These are phyloP conservation scores for Chromis chromis DNA, from an alignment of 2,797 vertebrate genomes.

Conservation along the genomic window DNA sequence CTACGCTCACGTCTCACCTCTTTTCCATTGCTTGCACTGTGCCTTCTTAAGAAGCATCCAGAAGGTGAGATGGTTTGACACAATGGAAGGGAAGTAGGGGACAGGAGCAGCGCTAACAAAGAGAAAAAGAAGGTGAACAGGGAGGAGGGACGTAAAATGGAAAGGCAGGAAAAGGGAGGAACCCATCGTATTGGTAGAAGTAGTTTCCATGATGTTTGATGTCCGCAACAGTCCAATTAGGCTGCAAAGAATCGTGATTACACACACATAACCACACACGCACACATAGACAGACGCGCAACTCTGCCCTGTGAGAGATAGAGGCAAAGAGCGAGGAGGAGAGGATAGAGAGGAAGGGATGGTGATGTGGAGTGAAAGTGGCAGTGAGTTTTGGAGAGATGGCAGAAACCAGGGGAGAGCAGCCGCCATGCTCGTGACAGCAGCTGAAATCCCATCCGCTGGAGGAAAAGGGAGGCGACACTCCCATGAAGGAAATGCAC, in stretches of 20 bases:
- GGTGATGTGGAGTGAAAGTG: constrained; percentile 69
- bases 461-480: constrained; percentile 66
- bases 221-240: constrained; percentile 73
- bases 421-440: constrained; percentile 68
- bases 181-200: constrained; percentile 43
- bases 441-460: constrained; percentile 65
- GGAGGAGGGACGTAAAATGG: constrained; percentile 33
- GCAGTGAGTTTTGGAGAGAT: constrained; percentile 74
- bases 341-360: constrained; percentile 40
- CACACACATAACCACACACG: constrained; percentile 25
- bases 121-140: constrained; percentile 11
- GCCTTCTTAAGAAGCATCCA: not conserved
- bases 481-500: constrained; percentile 53
- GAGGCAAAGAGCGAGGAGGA: constrained; percentile 50
- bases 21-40: constrained; percentile 19
- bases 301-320: constrained; percentile 48
- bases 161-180: constrained; percentile 25
- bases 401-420: constrained; percentile 70
- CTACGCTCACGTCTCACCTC: constrained; percentile 11
- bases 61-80: constrained; percentile 20
- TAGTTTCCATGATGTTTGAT: constrained; percentile 63
- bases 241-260: constrained; percentile 66
- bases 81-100: constrained; percentile 2
- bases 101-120: not conserved
- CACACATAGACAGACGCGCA: constrained; percentile 34